A percentile compares a stretch with the other conserved stretches of the same genome.
Evolutionary conservation across 1,140 invertebrate species (phyloP).

Genomic region (Schlechtendalia chinensis): DNA sequence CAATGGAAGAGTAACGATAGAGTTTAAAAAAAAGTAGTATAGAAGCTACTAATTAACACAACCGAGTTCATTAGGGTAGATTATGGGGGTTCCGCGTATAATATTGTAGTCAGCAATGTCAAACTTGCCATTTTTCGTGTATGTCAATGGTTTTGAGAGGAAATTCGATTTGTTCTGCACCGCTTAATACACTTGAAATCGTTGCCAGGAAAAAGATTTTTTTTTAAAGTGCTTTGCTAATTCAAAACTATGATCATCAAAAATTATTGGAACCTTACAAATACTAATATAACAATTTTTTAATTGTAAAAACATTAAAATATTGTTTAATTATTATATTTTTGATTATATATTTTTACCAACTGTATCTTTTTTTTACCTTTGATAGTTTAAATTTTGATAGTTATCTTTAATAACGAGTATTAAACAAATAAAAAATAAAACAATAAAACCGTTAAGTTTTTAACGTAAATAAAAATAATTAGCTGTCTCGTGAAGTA

Average conservation of each 20-base stretch:
- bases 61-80: conserved; percentile 15
- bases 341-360: too few species aligned
- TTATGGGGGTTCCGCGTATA: background rate
- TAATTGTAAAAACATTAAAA: too few species aligned
- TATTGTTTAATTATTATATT: too few species aligned
- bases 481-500: conserved; percentile 6
- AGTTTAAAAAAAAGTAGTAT: conserved; percentile 10
- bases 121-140: background rate
- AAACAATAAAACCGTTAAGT: background rate
- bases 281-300: background rate
- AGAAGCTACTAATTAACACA: conserved; percentile 22
- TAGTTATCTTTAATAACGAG: too few species aligned
- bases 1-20: background rate
- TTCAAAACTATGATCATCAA: too few species aligned
- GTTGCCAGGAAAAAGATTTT: background rate
- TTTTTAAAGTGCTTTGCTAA: too few species aligned
- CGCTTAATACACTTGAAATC: background rate
- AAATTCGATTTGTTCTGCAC: background rate
- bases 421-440: background rate
- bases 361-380: too few species aligned
- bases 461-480: conserved; percentile 29
- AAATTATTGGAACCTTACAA: too few species aligned
- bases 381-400: too few species aligned
- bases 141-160: background rate
- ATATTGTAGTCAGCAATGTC: background rate